Evolutionary conservation across 2,113 vertebrate species (phyloP).

Genomic region (Ochotona curzoniae): DNA sequence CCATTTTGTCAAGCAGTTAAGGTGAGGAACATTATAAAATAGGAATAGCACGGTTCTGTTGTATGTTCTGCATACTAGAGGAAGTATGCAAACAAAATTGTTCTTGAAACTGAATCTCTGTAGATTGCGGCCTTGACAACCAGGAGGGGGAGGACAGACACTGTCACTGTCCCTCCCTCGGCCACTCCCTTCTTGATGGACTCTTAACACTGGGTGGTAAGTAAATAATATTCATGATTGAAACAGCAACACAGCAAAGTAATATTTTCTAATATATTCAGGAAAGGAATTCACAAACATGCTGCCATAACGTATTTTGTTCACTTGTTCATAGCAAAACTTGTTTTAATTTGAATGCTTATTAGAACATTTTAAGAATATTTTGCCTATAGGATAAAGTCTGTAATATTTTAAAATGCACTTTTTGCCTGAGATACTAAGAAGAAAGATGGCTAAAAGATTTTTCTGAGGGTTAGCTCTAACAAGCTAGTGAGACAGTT

Average conservation of each 20-base stretch:
- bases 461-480: neutral
- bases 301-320: neutral
- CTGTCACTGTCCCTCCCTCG: constrained; percentile 32
- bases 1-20: neutral
- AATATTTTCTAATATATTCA: neutral
- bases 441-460: constrained; percentile 1
- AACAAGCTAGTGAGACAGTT: neutral
- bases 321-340: constrained; percentile 1
- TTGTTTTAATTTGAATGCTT: constrained; percentile 25
- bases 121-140: constrained; percentile 17
- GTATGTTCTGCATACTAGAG: constrained; percentile 39
- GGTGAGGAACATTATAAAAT: constrained; percentile 38
- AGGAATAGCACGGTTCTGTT: neutral
- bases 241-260: neutral
- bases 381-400: constrained; percentile 34
- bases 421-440: constrained; percentile 31
- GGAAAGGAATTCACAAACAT: neutral
- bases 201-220: neutral
- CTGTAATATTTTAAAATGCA: neutral
- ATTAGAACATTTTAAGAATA: constrained; percentile 5
- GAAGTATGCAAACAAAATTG: constrained; percentile 57
- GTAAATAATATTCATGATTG: neutral
- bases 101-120: constrained; percentile 7
- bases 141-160: neutral
- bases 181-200: neutral